Evolutionary conservation across 1,140 invertebrate species (phyloP), one percentile per base, ranked within the genome.

Genomic region (Holcopasites calliopsidis): DNA sequence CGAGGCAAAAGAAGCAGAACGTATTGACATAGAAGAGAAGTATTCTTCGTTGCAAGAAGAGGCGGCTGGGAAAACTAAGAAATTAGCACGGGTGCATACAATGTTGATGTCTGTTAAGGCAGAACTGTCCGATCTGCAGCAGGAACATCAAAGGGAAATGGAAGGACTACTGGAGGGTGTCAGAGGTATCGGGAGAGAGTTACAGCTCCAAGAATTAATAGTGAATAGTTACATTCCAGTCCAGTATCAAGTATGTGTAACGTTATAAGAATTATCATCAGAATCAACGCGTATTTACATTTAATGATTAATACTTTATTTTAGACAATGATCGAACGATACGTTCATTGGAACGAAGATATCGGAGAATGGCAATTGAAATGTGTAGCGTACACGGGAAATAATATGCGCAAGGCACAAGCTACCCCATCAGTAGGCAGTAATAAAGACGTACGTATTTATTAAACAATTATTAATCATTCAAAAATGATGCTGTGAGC

Each of bases 311-410:
- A 38, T 21, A 0, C 31, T 16, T 40, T 23, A 62, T 85, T 85
- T 66, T 50, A 98, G 95, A 96, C 96, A 70, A 94, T 98, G 91
- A 97, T 99, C 74, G 97, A 99, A 86, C 94, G 96, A 83, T 97
- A 98, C 89, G 97, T 98, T 18, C 95, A 96, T 85, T 99, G 98
- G 97, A 99, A 99, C 92, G 98, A 99, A 91, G 98, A 99, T 84
- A 98, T 98, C 57, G 98, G 98, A 21, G 98, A 99, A 90, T 99
- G 98, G 97, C 98, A 99, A 89, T 93, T 99, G 13, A 97, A 97
- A 88, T 99, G 98, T 92, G 97, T 99, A 2, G 99, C 99, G 0
- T 99, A 99, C 89, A 99, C 98, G 18, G 99, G 99, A 0, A 99
- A 99, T 91, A 99, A 99, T 89, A 99, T 99, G 97, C 92, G 96